Percentiles rank a stretch among this genome's conserved stretches.
Conservation (phyloP, 2,113 vertebrate genomes). For the Dermatemys mawii region DNA sequence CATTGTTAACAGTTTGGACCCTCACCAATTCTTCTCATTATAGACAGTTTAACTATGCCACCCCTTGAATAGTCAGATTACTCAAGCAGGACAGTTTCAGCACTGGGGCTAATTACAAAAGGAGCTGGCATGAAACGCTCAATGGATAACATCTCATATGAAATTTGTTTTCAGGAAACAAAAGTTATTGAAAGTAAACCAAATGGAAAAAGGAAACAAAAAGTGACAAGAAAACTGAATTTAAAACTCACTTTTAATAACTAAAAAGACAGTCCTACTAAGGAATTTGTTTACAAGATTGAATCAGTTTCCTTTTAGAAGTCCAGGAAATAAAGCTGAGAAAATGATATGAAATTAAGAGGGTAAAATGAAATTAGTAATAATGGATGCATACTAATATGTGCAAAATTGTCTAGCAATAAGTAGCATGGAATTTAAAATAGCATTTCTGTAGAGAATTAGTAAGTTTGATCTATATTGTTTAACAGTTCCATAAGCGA, state of each 20-base stretch:
- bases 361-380: background rate
- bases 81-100: background rate
- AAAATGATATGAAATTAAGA: background rate
- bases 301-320: background rate
- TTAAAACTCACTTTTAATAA: background rate
- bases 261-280: background rate
- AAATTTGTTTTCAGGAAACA: background rate
- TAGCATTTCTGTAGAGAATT: too few relatives aligned
- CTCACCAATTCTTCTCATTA: background rate
- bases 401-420: background rate
- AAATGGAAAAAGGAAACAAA: fast-evolving
- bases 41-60: background rate
- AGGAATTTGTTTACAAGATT: background rate
- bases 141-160: background rate
- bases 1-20: background rate
- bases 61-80: fast-evolving
- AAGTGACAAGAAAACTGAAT: background rate
- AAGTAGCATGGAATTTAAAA: background rate
- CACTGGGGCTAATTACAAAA: background rate
- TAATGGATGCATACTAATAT: background rate
- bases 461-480: background rate
- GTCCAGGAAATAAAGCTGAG: background rate
- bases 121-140: background rate
- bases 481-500: background rate
- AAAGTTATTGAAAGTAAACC: background rate